Evolutionary conservation across 2,888 invertebrate genomes (phyloP), one percentile per base, ranked within the genome.

Genomic region (Caenorhabditis sp.): DNA sequence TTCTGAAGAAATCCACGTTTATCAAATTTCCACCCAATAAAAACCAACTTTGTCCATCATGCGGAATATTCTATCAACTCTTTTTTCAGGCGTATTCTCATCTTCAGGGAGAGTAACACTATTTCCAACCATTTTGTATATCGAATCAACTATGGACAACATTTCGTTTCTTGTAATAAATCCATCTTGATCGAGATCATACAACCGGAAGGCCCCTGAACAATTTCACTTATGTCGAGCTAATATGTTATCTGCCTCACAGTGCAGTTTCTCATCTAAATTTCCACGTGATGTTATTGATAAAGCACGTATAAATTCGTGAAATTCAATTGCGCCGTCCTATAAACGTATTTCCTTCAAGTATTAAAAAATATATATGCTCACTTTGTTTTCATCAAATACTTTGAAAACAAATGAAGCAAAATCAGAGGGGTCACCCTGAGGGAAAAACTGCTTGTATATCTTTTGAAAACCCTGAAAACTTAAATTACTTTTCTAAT

Each of bases 251-350:
- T 30, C 9, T 30, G 5, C 88, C 90, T 89, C 92, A 98, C 98
- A 98, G 90, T 97, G 96, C 88, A 98, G 92, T 92, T 98, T 98
- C 91, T 99, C 98, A 90, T 98, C 98, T 87, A 98, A 92, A 90
- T 96, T 96, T 83, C 98, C 98, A 89, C 98, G 92, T 90, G 97
- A 97, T 93, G 98, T 99, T 89, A 98, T 95, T 86, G 97, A 97
- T 82, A 99, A 92, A 77, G 98, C 98, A 90, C 95, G 93, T 90
- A 98, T 98, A 91, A 99, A 98, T 92, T 98, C 98, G 91, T 96
- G 96, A 90, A 98, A 99, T 91, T 97, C 96, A 91, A 99, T 99
- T 89, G 95, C 95, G 82, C 98, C 98, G 91, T 98, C 97, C 97
- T 98, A 92, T n/a, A n/a, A n/a, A n/a, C n/a, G n/a, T n/a, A n/a